Base-by-base conservation (phyloP, 1,140 invertebrate genomes). In the Steinernema khuongi region DNA sequence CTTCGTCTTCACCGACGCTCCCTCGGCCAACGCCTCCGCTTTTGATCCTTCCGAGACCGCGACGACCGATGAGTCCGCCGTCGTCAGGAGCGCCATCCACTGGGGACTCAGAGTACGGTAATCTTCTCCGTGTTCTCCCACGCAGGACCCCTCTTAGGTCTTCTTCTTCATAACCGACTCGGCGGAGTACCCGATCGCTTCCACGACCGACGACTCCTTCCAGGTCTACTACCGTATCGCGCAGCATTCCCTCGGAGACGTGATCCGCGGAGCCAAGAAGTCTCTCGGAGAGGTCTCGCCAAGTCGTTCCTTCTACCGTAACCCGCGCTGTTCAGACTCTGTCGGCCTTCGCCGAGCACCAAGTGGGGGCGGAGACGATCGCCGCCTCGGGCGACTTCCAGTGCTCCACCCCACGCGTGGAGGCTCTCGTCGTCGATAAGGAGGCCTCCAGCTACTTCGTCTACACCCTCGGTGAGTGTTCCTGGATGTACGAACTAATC, bases 1-100 rank as follows among this genome's bases (percentile, higher is more conserved):
- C 70, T 44, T 71, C 41, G 43, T 71, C 19, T 30, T 71, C 1
- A 71, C 70, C n/a, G 70, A 71, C 14, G 22, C 31, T 68, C 14
- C 50, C 2, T 11, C 50, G 4, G 7, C 19, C 50, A 60, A 60
- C 50, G 50, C 50, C 4, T 14, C 50, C 19, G 50, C 7, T 4
- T 7, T 22, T 4, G 50, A 60, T 22, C 26, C 26, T 4, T 7
- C 14, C 11, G 11, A 60, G 26, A 60, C 19, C 2, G 14, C 50
- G 4, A 14, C 22, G 26, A 60, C 11, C 50, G 50, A 60, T 22
- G 50, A 60, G 22, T n/a, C 7, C 19, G 14, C 14, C 19, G 50
- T 60, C 4, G 26, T 22, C 7, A 60, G 26, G 19, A 22, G 11
- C 19, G 50, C 7, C 11, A 22, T 60, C 26, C 22, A 60, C 22